Conservation (phyloP, 2,888 invertebrate species). For the Drosophila rellima region DNA sequence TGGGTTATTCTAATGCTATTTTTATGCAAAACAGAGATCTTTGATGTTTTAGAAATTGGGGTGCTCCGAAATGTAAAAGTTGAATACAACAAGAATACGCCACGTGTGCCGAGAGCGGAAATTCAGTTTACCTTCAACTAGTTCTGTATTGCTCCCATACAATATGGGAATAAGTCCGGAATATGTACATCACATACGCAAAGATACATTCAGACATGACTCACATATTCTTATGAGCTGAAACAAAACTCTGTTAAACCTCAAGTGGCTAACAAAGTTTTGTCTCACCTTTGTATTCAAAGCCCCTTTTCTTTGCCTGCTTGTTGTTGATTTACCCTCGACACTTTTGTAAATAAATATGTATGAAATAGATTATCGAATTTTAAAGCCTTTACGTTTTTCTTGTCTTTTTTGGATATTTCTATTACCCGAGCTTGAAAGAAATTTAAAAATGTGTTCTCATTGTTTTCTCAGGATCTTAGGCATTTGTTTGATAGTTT, state of each 20-base stretch:
- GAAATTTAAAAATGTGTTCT: neutral
- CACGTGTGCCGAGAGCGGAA: neutral
- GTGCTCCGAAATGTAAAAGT: constrained; percentile 1
- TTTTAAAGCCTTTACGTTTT: neutral
- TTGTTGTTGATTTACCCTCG: neutral
- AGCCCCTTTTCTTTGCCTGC: neutral
- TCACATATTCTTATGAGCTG: neutral
- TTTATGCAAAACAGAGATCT: constrained; percentile 26
- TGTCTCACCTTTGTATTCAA: constrained; percentile 3
- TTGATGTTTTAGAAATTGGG: constrained; percentile 33
- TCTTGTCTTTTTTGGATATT: neutral
- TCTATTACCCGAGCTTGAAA: too few species aligned
- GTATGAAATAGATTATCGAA: neutral
- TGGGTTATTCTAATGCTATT: constrained; percentile 14
- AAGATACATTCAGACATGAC: neutral
- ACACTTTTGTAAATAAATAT: neutral
- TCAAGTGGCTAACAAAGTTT: neutral
- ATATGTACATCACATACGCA: too few species aligned
- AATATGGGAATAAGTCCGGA: neutral
- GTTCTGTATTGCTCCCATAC: neutral
- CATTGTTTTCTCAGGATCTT: neutral
- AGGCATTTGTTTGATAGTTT: neutral
- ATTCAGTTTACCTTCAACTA: neutral
- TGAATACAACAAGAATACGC: constrained; percentile 6
- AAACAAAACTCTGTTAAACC: too few species aligned